Conservation (phyloP, 2,113 vertebrate genomes). For the Bubo scandiacus region DNA sequence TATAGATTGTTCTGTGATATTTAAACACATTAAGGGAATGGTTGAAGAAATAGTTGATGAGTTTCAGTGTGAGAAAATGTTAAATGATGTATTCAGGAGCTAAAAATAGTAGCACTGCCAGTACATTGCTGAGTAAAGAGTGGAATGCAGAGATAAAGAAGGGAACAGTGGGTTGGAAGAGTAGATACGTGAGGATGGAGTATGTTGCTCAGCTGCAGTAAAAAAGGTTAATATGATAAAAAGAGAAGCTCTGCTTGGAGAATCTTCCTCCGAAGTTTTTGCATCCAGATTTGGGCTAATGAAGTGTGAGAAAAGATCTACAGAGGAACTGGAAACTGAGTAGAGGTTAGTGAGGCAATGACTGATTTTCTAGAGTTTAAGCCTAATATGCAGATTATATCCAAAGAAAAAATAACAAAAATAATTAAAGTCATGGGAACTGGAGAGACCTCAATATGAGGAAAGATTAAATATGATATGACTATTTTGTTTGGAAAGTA, state of each 20-base stretch:
- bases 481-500: constrained; percentile 59
- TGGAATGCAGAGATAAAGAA: not conserved
- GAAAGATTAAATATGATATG: constrained; percentile 11
- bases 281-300: not conserved
- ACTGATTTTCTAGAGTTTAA: constrained; percentile 28
- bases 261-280: not conserved
- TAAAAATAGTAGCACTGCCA: not conserved
- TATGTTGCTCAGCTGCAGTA: not conserved
- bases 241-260: not conserved
- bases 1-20: constrained; percentile 41
- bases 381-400: constrained; percentile 37
- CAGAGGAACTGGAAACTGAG: not conserved
- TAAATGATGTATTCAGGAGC: not conserved
- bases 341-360: constrained; percentile 20
- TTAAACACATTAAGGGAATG: constrained; percentile 20
- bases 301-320: constrained; percentile 38
- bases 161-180: not conserved
- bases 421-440: constrained; percentile 61
- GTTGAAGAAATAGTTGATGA: not conserved
- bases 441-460: not conserved
- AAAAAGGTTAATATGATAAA: not conserved
- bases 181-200: not conserved
- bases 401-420: constrained; percentile 49
- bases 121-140: not conserved
- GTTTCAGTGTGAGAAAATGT: constrained; percentile 10